Evolutionary conservation across 1,140 invertebrate genomes (phyloP), one percentile per base, ranked within the genome.

Genomic region (Plectus sambesii): DNA sequence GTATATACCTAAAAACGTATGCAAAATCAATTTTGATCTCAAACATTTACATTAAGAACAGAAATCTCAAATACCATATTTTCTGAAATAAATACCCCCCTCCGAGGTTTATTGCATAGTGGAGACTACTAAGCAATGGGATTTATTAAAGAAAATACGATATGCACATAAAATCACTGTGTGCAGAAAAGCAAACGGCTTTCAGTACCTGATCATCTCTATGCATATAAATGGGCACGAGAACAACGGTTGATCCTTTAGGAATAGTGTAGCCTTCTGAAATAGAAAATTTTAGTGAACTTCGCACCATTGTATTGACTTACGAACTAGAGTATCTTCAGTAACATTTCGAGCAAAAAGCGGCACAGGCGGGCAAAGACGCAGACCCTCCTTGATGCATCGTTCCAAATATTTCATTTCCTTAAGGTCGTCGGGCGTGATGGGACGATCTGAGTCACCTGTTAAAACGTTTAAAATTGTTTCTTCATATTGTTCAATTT

Each of bases 311-410:
- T 1, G 26, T 23, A 39, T 27, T 42, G 46, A 40, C 56, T 57
- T 59, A 71, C 72, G 63, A 29, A 76, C 55, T 59, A 42, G 42
- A 26, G 68, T 45, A 42, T 76, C 75, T 46, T 73, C 72, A 8
- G 71, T 72, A 0, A 77, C 53, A 47, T 78, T 71, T 42, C 79
- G 61, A 8, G 73, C 72, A 23, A 81, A 67, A 3, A 77, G 54
- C 2, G 80, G 78, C 2, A 88, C 85, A 40, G 84, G 83, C 52
- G 86, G 86, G 58, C 81, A 87, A 74, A 82, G 59, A 30, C 82
- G 70, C 9, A 82, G 61, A 0, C 77, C 72, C 68, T 83, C 82
- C 68, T 82, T 83, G 9, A 83, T 76, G 20, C 80, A 78, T 62
- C 77, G 74, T 50, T 83, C 82, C 48, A 82, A 61, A 58, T 82